These are phyloP conservation scores for Pontoporia blainvillei DNA, from an alignment of 2,113 vertebrate genomes.

Conservation along the genomic window DNA sequence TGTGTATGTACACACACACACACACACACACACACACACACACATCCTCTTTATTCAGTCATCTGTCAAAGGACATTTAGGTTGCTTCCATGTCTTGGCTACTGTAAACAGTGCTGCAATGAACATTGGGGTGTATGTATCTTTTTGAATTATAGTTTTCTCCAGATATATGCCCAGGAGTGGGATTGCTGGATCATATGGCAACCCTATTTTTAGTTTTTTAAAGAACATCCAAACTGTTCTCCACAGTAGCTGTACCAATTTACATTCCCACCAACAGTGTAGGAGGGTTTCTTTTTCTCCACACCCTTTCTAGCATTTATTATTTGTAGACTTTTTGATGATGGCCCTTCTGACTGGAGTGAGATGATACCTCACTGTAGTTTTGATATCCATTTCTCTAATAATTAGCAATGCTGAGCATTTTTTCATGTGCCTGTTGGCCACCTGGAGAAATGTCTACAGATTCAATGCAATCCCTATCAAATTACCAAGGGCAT, in stretches of 20 bases:
- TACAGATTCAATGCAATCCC: background rate
- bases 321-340: background rate
- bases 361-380: background rate
- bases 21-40: background rate
- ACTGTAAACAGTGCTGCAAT: background rate
- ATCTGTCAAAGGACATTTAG: background rate
- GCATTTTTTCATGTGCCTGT: background rate
- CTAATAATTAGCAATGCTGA: background rate
- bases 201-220: background rate
- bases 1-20: background rate
- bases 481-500: background rate
- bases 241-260: background rate
- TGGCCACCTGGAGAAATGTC: background rate
- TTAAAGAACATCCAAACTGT: background rate
- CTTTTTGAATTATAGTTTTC: background rate
- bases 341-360: background rate
- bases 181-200: background rate
- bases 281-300: background rate
- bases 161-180: background rate
- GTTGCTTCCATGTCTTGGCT: background rate
- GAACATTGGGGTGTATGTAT: background rate
- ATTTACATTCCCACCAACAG: background rate
- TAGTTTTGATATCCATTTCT: background rate
- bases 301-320: background rate
- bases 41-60: background rate